A percentile compares a stretch with the other conserved stretches of the same genome.
These are phyloP conservation scores for Rambutsinella grinnellia DNA, from an alignment of 2,888 invertebrate species.

Conservation along the genomic window DNA sequence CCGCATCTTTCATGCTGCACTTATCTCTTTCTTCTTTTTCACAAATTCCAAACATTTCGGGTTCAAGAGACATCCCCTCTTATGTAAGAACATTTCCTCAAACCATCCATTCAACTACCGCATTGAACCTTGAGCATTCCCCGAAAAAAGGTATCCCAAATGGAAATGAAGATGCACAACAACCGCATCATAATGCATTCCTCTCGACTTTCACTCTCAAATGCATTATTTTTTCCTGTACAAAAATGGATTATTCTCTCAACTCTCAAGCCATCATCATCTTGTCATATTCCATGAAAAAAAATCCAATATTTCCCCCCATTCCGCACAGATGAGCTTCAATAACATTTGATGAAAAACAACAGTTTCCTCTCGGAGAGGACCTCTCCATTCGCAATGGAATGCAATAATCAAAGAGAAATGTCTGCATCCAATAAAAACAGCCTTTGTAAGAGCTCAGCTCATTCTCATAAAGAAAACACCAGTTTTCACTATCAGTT, in stretches of 20 bases:
- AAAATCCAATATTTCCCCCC: constrained; percentile 7
- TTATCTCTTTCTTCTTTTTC: no score
- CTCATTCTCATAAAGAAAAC: no score
- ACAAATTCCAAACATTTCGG: no score
- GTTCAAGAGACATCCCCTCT: no score
- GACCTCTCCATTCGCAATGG: neutral
- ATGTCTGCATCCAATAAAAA: neutral
- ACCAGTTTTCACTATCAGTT: neutral
- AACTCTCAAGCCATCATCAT: neutral
- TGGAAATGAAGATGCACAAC: constrained; percentile 1
- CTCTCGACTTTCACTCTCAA: no score
- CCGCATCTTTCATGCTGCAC: no score
- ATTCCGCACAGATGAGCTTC: constrained; percentile 15
- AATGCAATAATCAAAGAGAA: neutral
- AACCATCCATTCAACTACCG: neutral
- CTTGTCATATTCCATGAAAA: no score
- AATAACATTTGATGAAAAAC: constrained; percentile 6
- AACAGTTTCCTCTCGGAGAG: no score
- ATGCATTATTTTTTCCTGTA: no score
- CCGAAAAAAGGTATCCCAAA: constrained; percentile 2
- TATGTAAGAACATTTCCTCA: no score
- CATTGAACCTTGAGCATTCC: neutral
- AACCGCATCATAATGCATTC: no score
- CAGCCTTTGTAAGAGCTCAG: neutral
- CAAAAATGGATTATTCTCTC: neutral